Conservation (phyloP, 2,888 invertebrate species). For the Neoascia interrupta region DNA sequence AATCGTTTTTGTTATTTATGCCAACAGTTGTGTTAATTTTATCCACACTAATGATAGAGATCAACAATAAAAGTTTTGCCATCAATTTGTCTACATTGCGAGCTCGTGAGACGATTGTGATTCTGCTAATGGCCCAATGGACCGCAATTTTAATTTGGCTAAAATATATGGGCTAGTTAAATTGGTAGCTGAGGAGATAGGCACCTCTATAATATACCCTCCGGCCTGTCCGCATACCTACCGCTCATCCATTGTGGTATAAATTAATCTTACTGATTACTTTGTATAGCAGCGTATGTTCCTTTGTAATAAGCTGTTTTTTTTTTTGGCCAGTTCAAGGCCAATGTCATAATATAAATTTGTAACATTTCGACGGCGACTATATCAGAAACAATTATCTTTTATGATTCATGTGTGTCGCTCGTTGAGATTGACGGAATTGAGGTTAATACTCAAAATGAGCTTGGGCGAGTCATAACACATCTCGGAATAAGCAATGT, state of each 20-base stretch:
- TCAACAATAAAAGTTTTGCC: constrained; percentile 68
- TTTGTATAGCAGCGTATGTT: constrained; percentile 4
- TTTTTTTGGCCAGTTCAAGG: constrained; percentile 42
- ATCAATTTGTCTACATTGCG: constrained; percentile 63
- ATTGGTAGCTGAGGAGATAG: too few relatives aligned
- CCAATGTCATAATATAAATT: constrained; percentile 20
- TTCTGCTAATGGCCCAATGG: constrained; percentile 55
- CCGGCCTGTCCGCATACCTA: too few relatives aligned
- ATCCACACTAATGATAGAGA: constrained; percentile 62
- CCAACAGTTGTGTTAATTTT: constrained; percentile 54
- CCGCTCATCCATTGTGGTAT: constrained; percentile 46
- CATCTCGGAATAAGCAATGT: too few relatives aligned
- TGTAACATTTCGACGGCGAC: neutral
- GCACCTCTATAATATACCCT: too few relatives aligned
- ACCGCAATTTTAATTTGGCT: constrained; percentile 52
- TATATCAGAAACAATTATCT: neutral
- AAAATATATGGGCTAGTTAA: constrained; percentile 35
- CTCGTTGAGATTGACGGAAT: too few relatives aligned
- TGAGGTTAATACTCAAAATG: too few relatives aligned
- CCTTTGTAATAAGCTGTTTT: neutral
- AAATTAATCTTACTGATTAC: constrained; percentile 46
- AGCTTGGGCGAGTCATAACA: too few relatives aligned
- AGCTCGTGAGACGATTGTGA: constrained; percentile 10
- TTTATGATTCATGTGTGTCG: constrained; percentile 29
- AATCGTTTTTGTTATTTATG: constrained; percentile 58